Percentiles rank a stretch among this genome's conserved stretches.
Evolutionary conservation across 2,797 vertebrate genomes (phyloP).

Genomic region (Eurystomus glaucurus): DNA sequence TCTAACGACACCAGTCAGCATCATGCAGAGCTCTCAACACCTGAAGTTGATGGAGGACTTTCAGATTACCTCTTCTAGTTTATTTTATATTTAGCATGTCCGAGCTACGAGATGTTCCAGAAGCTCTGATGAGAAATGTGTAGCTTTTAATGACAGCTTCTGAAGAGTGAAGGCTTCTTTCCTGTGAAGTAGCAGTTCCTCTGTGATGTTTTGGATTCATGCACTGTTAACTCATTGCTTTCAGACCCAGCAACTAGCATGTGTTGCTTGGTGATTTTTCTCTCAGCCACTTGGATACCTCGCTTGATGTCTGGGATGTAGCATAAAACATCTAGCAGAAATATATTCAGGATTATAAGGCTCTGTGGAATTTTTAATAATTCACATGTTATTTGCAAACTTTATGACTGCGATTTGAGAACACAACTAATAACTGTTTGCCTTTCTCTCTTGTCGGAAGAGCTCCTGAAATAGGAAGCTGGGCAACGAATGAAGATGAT

Average conservation of each 20-base stretch:
- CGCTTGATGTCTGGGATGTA: neutral
- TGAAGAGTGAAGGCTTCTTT: neutral
- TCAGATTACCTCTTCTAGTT: neutral
- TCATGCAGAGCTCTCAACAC: neutral
- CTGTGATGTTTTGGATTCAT: neutral
- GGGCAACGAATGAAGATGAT: neutral
- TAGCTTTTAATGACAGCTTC: neutral
- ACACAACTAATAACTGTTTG: neutral
- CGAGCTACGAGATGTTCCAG: accelerated
- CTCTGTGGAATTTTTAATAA: neutral
- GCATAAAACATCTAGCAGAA: neutral
- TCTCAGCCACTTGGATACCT: neutral
- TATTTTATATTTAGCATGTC: neutral
- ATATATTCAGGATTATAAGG: neutral
- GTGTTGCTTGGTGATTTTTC: conserved; percentile 1
- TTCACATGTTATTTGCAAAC: neutral
- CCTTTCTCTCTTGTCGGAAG: neutral
- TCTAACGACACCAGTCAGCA: neutral
- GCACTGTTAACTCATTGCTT: conserved; percentile 21
- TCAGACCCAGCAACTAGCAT: accelerated
- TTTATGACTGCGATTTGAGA: neutral
- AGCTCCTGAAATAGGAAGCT: neutral
- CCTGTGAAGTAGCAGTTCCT: conserved; percentile 1
- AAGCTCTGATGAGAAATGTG: neutral
- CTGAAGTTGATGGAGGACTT: neutral